Conservation (phyloP, 2,888 invertebrate genomes). For the Meloe dianella region DNA sequence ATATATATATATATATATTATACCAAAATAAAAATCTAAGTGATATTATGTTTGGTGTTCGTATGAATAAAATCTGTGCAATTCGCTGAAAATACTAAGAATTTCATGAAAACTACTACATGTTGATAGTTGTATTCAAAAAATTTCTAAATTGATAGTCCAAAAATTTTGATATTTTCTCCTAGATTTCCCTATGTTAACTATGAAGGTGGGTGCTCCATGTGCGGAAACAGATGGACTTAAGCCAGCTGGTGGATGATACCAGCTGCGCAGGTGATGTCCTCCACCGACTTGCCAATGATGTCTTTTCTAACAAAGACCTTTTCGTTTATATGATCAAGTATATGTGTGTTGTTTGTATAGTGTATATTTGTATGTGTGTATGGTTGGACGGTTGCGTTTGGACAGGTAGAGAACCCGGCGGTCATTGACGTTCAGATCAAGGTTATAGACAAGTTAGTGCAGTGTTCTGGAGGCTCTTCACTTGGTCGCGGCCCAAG, state of each 20-base stretch:
- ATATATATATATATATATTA: too few relatives aligned
- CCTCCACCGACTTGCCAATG: constrained; percentile 37
- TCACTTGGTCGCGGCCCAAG: constrained; percentile 25
- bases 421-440: constrained; percentile 47
- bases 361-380: constrained; percentile 22
- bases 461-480: constrained; percentile 33
- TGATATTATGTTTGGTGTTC: neutral
- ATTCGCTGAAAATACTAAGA: neutral
- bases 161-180: neutral
- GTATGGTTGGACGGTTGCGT: constrained; percentile 37
- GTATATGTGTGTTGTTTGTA: constrained; percentile 6
- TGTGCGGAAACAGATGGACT: constrained; percentile 57
- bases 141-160: neutral
- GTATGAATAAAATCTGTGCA: neutral
- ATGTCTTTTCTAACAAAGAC: constrained; percentile 35
- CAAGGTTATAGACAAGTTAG: constrained; percentile 44
- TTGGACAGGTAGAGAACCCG: constrained; percentile 45
- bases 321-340: constrained; percentile 11
- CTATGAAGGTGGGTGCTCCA: constrained; percentile 26
- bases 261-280: constrained; percentile 49
- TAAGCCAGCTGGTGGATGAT: constrained; percentile 51
- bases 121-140: neutral
- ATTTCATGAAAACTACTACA: neutral
- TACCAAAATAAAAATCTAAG: too few relatives aligned
- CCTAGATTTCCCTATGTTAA: neutral